Base-by-base conservation (phyloP, 2,888 invertebrate genomes). In the Slavum lentiscoides region DNA sequence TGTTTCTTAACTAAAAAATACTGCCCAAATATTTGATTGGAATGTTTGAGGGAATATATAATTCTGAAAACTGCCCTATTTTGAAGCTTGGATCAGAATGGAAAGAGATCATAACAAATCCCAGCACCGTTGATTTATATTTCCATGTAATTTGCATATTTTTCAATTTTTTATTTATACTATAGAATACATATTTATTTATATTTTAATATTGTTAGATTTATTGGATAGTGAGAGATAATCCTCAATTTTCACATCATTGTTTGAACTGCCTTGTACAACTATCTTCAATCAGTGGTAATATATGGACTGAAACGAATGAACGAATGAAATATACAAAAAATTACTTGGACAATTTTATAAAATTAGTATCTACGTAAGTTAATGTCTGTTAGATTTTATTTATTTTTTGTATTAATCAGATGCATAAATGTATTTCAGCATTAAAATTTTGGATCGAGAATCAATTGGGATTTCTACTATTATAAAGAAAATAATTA, bases 191-290 rank as follows among this genome's bases (percentile, higher is more conserved):
- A 21, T 30, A 19, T 23, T 58, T 76, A 9, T 58, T 62, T 75
- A 62, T 69, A 68, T 69, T 68, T 11, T 82, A 39, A 55, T 74
- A 82, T 77, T 76, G 59, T 17, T 82, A 87, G 87, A 88, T 93
- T 58, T 95, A 95, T 86, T 91, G 92, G 89, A 93, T 93, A 88
- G 92, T 95, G 8, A 89, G 95, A 69, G 89, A 90, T 67, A 91
- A 92, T 85, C 91, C 92, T 37, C 91, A 92, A 67, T 88, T 95
- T 84, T 90, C 92, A 13, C 92, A 92, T 85, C 92, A 93, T 83
- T 92, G 94, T 0, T 87, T 96, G 82, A 92, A 91, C 75, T 95
- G 96, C 86, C 88, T 97, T 68, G 92, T 93, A 15, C 96, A 96
- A 86, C 87, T 96, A 82, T 91, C 92, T 0, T 91, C 92, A 21